These are phyloP conservation scores for Nycticryphes semicollaris DNA, from an alignment of 2,113 vertebrate genomes.

Conservation along the genomic window DNA sequence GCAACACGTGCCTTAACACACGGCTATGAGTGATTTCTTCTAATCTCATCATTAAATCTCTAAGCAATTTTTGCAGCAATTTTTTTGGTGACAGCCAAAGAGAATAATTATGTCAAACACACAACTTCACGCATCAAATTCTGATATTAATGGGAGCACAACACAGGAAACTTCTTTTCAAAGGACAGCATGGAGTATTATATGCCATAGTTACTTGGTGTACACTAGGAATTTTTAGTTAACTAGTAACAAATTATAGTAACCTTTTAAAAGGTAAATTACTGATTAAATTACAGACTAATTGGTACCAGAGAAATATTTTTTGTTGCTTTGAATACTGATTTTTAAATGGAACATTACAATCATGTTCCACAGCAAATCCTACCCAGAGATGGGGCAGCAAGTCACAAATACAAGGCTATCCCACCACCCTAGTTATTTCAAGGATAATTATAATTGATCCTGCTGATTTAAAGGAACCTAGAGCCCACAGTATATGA, in stretches of 20 bases:
- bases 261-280: constrained; percentile 40
- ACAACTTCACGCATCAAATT: neutral
- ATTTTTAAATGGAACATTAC: neutral
- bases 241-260: constrained; percentile 49
- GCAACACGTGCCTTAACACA: constrained; percentile 17
- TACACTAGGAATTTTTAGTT: constrained; percentile 2
- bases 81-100: neutral
- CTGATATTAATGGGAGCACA: neutral
- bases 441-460: neutral
- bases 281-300: constrained; percentile 36
- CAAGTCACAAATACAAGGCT: neutral
- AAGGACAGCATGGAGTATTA: neutral
- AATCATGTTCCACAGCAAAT: neutral
- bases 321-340: neutral
- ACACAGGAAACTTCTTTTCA: neutral
- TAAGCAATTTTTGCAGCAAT: neutral
- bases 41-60: constrained; percentile 51
- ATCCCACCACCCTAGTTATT: neutral
- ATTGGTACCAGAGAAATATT: neutral
- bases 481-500: neutral
- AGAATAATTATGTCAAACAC: neutral
- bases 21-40: constrained; percentile 20
- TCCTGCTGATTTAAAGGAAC: neutral
- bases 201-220: neutral
- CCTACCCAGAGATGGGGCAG: neutral